A percentile compares a stretch with the other conserved stretches of the same genome.
Evolutionary conservation across 2,113 vertebrate species (phyloP).

Genomic region (Petrocephalus microphthalmus): DNA sequence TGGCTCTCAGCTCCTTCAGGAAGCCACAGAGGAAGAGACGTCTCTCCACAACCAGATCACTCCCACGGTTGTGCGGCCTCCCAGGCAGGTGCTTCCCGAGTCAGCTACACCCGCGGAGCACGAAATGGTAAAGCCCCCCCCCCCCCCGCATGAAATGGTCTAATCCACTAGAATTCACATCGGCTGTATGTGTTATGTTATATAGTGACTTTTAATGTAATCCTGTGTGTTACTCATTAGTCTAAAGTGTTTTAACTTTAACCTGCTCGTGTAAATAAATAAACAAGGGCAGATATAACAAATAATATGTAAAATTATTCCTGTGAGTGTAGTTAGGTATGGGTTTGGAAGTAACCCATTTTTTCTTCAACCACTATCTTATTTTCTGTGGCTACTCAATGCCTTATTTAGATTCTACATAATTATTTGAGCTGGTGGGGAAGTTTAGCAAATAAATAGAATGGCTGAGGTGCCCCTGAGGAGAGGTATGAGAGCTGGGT

Average conservation of each 20-base stretch:
- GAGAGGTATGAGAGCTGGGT: no score
- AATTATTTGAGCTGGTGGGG: background rate
- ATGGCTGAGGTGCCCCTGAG: background rate
- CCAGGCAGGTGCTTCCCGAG: slow-evolving; percentile 63
- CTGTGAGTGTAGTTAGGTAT: background rate
- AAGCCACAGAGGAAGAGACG: slow-evolving; percentile 77
- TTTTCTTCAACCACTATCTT: background rate
- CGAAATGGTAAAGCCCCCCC: slow-evolving; percentile 63
- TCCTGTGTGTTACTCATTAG: background rate
- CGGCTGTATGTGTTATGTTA: background rate
- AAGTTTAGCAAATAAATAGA: background rate
- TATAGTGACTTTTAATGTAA: background rate
- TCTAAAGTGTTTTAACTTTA: background rate
- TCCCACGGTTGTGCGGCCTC: slow-evolving; percentile 74
- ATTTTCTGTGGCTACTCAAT: background rate
- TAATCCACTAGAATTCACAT: background rate
- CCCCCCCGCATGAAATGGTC: background rate
- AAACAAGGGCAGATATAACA: background rate
- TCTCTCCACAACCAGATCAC: slow-evolving; percentile 74
- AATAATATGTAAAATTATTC: background rate
- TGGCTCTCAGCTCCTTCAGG: slow-evolving; percentile 64
- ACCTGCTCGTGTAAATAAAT: background rate
- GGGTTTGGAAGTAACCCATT: background rate
- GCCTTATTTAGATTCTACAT: background rate
- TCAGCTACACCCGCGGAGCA: slow-evolving; percentile 46